Base-by-base conservation (phyloP, 2,888 invertebrate genomes). In the Dermolepida albohirtum region DNA sequence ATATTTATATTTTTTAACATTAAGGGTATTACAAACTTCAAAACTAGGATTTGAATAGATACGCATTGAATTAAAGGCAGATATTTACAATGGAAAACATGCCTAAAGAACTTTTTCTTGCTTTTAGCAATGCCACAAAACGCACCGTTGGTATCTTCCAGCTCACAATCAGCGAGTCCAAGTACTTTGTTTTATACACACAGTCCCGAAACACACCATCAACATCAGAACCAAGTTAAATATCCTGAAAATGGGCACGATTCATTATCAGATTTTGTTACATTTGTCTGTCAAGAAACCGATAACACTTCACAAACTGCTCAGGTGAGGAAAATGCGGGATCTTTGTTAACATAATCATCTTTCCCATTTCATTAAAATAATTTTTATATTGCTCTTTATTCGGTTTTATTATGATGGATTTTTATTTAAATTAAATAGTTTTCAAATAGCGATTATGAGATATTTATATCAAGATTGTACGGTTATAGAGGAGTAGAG, bases 221-320 rank as follows among this genome's bases (percentile, higher is more conserved):
- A 81, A 72, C 84, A 84, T 69, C 85, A 84, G 72, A 82, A 84
- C 70, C 83, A 85, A 68, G 82, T 84, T 72, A 92, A 92, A 82
- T 93, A 95, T 81, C 90, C 92, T 59, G 94, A 95, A 81, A 94
- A 92, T 77, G 91, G 94, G 0, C 94, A 94, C 80, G 97, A 97
- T 83, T 95, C 95, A 0, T 89, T 97, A 73, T 94, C 96, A 1
- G 97, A 98, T 84, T 97, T 97, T 84, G 97, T 97, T 73, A 96
- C 97, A 50, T 95, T 97, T 80, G 97, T 97, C 63, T 97, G 97
- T 81, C 97, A 97, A 84, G 97, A 97, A 84, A 93, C 94, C 34
- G 91, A 94, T 75, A 90, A 90, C 70, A 90, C 90, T 69, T 88
- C 89, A 77, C 92, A 92, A 83, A 89, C 89, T 79, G 85, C 91